Evolutionary conservation across 2,113 vertebrate genomes (phyloP), one percentile per base, ranked within the genome.

Genomic region (Panthera uncia): DNA sequence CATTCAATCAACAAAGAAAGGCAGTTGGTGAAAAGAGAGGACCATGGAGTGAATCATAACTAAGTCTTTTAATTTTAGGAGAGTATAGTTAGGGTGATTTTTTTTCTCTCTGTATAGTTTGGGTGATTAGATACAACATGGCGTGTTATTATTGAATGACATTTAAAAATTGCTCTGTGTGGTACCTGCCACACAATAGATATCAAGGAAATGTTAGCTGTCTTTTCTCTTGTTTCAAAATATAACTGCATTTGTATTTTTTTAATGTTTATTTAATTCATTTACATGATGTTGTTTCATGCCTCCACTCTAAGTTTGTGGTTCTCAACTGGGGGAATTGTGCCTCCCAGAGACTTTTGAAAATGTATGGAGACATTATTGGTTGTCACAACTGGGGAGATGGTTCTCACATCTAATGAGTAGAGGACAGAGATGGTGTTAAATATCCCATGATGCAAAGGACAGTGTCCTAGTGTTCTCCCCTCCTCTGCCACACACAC

Each of bases 361-460:
- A 36, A 48, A 81, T 48, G 13, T 21, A 19, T 5, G 3, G 25
- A 31, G 29, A 55, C n/a, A n/a, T 27, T 38, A 3, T 50, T 61
- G 21, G 18, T 73, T 48, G n/a, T 21, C 25, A 55, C 12, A 36
- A 9, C 41, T 27, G 25, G 8, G 23, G 4, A 31, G 33, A 8
- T 7, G 0, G 5, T 69, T 13, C 1, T 57, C 21, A 1, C 3
- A 61, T 27, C 48, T 19, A 50, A 3, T 55, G 4, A 27, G 13
- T 25, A 55, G 41, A 84, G 12, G 23, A 18, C 36, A 79, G 63
- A 10, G 33, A 66, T 27, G 4, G 7, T 88, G 6, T 15, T 71
- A 21, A 65, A 29, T 9, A 6, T 10, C 1, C 55, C 31, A 55
- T 14, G n/a, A 16, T 80, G 25, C 7, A 18, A 4, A 71, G 8